phyloP scores from a whole-genome alignment of 2,888 invertebrate species.

The Cheilosia vulpina region DNA sequence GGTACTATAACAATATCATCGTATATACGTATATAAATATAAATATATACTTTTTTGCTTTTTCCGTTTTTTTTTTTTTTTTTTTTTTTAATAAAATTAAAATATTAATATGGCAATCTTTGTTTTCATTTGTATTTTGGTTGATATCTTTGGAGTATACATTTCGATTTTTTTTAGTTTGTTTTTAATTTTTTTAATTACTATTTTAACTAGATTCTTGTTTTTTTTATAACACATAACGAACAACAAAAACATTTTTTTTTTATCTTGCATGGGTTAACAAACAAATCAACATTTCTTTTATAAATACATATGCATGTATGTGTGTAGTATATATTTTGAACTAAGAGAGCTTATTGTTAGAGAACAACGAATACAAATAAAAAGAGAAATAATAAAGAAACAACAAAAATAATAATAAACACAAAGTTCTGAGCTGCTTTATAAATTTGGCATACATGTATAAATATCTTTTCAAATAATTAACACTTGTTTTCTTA shows the following conservation, averaged over 20 bases:
- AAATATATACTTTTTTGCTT: constrained; percentile 76
- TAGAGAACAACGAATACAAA: constrained; percentile 46
- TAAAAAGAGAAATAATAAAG: constrained; percentile 39
- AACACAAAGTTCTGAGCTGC: constrained; percentile 46
- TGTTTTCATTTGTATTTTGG: constrained; percentile 79
- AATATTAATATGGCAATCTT: constrained; percentile 75
- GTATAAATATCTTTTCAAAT: constrained; percentile 51
- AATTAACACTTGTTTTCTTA: constrained; percentile 55
- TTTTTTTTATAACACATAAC: constrained; percentile 78
- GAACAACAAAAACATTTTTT: constrained; percentile 70
- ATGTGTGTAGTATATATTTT: constrained; percentile 54
- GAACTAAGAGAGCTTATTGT: constrained; percentile 73
- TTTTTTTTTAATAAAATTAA: constrained; percentile 70
- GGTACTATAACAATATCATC: constrained; percentile 83
- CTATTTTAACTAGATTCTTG: constrained; percentile 76
- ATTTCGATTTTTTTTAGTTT: constrained; percentile 73
- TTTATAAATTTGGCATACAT: constrained; percentile 66
- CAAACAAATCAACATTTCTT: constrained; percentile 73
- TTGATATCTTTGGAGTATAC: constrained; percentile 84
- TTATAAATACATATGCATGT: constrained; percentile 67
- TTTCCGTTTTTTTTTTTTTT: constrained; percentile 43
- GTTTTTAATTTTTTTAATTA: constrained; percentile 45
- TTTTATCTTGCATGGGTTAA: constrained; percentile 58
- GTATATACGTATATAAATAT: constrained; percentile 79
- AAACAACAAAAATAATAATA: constrained; percentile 24